Conservation (phyloP, 2,113 vertebrate species). For the Campylomormyrus numenius region DNA sequence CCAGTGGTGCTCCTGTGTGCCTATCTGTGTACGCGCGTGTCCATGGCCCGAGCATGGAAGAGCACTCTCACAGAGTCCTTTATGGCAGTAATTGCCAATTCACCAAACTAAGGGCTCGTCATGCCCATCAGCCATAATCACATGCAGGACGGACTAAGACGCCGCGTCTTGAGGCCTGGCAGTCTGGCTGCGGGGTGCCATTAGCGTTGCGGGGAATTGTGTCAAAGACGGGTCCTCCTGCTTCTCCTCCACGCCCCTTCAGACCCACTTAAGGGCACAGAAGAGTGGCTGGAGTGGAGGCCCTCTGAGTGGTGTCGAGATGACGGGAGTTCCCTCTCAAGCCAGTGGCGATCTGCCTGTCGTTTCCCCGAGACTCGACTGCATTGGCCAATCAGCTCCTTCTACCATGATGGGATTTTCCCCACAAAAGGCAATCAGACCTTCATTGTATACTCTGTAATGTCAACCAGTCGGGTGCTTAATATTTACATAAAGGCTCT, state of each 20-base stretch:
- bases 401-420: background rate
- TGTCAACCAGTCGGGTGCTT: background rate
- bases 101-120: background rate
- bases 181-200: background rate
- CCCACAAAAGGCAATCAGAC: constrained; percentile 2
- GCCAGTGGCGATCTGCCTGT: background rate
- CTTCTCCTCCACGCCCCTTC: background rate
- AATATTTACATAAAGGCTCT: constrained; percentile 3
- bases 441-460: background rate
- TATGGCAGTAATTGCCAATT: background rate
- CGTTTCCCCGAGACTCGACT: background rate
- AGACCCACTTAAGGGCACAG: background rate
- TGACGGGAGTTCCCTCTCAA: background rate
- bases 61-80: background rate
- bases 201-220: background rate
- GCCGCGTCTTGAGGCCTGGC: background rate
- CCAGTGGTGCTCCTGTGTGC: background rate
- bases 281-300: background rate
- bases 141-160: background rate
- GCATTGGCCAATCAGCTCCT: background rate
- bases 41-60: background rate
- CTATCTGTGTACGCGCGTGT: background rate
- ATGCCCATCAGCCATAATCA: background rate
- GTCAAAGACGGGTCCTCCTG: background rate
- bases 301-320: background rate